Conservation (phyloP, 1,140 invertebrate species). For the Cardiocondyla obscurior region DNA sequence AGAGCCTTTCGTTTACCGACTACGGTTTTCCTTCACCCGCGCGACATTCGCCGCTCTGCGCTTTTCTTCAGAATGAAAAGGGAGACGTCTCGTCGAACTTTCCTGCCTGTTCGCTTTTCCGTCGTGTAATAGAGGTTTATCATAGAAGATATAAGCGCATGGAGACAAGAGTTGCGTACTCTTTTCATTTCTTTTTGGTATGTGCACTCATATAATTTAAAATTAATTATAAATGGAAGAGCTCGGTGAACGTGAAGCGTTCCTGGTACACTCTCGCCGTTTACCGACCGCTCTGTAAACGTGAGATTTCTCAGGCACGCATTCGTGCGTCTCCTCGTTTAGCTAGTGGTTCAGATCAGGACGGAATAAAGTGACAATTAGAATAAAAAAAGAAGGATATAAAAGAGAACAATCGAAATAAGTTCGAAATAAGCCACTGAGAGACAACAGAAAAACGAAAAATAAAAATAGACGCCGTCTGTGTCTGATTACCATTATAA, state of each 20-base stretch:
- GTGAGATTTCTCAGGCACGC: slow-evolving; percentile 73
- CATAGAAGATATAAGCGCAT: not conserved
- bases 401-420: not conserved
- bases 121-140: not conserved
- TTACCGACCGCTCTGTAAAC: slow-evolving; percentile 78
- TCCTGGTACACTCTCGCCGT: slow-evolving; percentile 72
- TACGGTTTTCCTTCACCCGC: not conserved
- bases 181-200: too few species aligned
- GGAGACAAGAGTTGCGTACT: not conserved
- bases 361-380: not conserved
- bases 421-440: not conserved
- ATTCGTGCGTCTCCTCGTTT: not conserved
- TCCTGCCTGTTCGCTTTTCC: not conserved
- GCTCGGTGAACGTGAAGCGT: not conserved
- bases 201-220: not conserved
- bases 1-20: slow-evolving; percentile 40
- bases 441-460: slow-evolving; percentile 3
- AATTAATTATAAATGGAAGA: too few species aligned
- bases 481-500: not conserved
- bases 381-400: not conserved
- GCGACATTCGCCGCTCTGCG: not conserved
- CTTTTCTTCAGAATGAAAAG: slow-evolving; percentile 40
- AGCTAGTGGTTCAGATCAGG: not conserved
- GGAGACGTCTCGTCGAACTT: not conserved
- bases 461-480: not conserved